Base-by-base conservation (phyloP, 2,888 invertebrate genomes). In the Abrostola tripartita region DNA sequence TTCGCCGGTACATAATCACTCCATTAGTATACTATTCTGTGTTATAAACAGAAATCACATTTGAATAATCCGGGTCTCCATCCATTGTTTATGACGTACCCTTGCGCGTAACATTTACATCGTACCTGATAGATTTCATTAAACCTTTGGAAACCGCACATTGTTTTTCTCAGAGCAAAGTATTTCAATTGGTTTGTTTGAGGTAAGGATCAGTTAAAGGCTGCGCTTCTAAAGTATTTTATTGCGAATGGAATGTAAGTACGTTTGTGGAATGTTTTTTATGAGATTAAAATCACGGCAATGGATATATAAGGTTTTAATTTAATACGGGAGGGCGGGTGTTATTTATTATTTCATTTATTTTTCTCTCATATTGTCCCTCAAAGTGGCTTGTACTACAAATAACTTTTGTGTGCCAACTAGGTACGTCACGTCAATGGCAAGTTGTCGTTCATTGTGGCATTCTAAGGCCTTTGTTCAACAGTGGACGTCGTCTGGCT, bases 81-180 rank as follows among this genome's bases (percentile, higher is more conserved):
- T 76, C 68, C 72, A 81, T 82, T 77, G 71, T 81, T 81, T 74
- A 78, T 83, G 74, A 75, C 70, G 62, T 69, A 51, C 67, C 65
- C 65, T 68, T 52, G 41, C 47, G 55, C 65, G 53, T 65, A 74
- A 71, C 75, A 70, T 72, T 74, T 72, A 68, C 69, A 73, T 64
- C 47, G 56, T 72, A 73, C 68, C 60, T 73, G 71, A 78, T 76
- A 70, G 79, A 74, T 80, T 73, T 74, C 63, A 72, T 71, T 74
- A 63, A 65, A 73, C 77, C 61, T 66, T 79, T 70, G 50, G 37
- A 52, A 60, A 68, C 69, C 75, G 56, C 74, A 70, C 68, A 63
- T 81, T 74, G 76, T 71, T 78, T 76, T 81, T 69, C 66, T 53
- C 60, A 52, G 68, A 59, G 49, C 24, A 52, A 76, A 78, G 74